These are phyloP conservation scores for Parazoanthus darwini DNA, from an alignment of 92 coral and sea anemone genomes.

Conservation along the genomic window DNA sequence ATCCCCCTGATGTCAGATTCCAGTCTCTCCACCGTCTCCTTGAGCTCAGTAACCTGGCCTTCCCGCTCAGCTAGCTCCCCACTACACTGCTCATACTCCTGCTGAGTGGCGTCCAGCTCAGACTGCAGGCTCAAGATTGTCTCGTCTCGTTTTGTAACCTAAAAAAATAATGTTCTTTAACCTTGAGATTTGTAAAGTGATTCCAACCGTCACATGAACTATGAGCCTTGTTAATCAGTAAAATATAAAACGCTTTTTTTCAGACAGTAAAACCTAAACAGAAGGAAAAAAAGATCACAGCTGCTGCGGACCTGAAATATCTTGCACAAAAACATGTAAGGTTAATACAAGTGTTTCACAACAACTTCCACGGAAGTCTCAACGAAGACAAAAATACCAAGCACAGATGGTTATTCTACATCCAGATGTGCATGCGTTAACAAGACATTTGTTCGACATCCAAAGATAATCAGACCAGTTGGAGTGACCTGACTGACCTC, in stretches of 20 bases:
- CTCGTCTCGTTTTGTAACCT: conserved; percentile 98
- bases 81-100: conserved; percentile 82
- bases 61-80: conserved; percentile 75
- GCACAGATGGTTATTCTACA: too few relatives aligned
- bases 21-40: conserved; percentile 53
- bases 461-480: not conserved
- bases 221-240: not conserved
- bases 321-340: not conserved
- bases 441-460: not conserved
- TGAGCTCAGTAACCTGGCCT: conserved; percentile 66
- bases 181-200: not conserved
- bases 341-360: not conserved
- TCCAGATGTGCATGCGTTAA: too few relatives aligned
- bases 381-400: too few relatives aligned
- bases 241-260: too few relatives aligned
- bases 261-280: not conserved
- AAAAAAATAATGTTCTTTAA: not conserved
- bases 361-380: too few relatives aligned
- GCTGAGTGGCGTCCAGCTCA: conserved; percentile 89
- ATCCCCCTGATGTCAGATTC: conserved; percentile 65
- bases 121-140: conserved; percentile 85
- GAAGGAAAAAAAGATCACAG: too few relatives aligned
- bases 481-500: conserved; percentile 64
- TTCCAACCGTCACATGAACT: not conserved
- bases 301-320: too few relatives aligned